phyloP scores from a whole-genome alignment of 2,888 invertebrate genomes.

The Galerucella calmariensis region DNA sequence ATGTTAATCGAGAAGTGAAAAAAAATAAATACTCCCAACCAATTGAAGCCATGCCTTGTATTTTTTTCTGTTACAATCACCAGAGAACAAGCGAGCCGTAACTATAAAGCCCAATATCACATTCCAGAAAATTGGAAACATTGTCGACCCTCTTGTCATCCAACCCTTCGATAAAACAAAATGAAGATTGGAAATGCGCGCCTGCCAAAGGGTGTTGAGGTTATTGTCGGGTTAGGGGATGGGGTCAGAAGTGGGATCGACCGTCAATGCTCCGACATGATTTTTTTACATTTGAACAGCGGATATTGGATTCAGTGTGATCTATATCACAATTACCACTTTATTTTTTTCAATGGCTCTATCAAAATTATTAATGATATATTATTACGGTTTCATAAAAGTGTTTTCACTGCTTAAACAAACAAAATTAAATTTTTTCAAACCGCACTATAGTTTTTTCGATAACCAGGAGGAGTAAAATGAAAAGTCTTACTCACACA shows the following conservation, averaged over 20 bases:
- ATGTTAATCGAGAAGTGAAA: neutral
- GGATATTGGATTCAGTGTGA: slow-evolving; percentile 13
- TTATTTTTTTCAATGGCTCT: neutral
- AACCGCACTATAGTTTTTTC: too few species aligned
- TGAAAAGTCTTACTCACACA: too few species aligned
- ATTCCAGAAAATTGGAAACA: slow-evolving; percentile 37
- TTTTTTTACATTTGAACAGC: slow-evolving; percentile 16
- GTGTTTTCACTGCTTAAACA: too few species aligned
- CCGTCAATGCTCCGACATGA: slow-evolving; percentile 7
- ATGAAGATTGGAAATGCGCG: slow-evolving; percentile 33
- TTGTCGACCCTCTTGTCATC: slow-evolving; percentile 34
- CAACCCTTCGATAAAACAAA: slow-evolving; percentile 36
- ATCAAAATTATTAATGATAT: too few species aligned
- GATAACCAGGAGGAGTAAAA: too few species aligned
- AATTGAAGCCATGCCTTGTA: neutral
- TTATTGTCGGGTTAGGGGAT: slow-evolving; percentile 30
- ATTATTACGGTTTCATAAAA: too few species aligned
- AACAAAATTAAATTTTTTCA: too few species aligned
- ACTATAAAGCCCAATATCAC: slow-evolving; percentile 32
- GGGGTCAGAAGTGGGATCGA: slow-evolving; percentile 25
- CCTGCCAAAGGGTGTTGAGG: slow-evolving; percentile 21
- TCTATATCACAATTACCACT: slow-evolving; percentile 2
- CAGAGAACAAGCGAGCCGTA: slow-evolving; percentile 23
- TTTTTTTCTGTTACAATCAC: slow-evolving; percentile 21
- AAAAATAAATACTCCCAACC: neutral